Evolutionary conservation across 2,888 invertebrate genomes (phyloP).

Genomic region (Dendrolimus houi): DNA sequence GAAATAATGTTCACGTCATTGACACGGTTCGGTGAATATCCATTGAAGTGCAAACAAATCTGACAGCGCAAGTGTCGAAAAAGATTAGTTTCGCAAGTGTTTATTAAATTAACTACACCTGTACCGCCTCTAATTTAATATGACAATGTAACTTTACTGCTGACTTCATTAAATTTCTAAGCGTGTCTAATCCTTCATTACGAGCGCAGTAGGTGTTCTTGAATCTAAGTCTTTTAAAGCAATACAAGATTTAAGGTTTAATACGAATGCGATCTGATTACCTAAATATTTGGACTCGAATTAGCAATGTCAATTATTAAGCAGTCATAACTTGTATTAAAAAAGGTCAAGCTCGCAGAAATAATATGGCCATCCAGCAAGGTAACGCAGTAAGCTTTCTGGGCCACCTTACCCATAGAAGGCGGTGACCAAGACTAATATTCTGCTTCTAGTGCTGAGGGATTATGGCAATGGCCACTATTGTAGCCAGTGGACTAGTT

Average conservation of each 20-base stretch:
- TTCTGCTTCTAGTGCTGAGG: too few relatives aligned
- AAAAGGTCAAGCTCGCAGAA: too few relatives aligned
- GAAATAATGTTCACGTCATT: slow-evolving; percentile 10
- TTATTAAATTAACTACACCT: slow-evolving; percentile 26
- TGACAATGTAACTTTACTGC: not conserved
- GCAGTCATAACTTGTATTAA: too few relatives aligned
- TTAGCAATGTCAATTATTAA: too few relatives aligned
- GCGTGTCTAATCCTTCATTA: slow-evolving; percentile 1
- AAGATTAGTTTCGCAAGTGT: slow-evolving; percentile 38
- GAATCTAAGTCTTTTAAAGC: not conserved
- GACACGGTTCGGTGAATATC: slow-evolving; percentile 3
- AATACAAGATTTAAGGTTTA: not conserved
- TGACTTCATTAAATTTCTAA: not conserved
- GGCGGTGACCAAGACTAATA: too few relatives aligned
- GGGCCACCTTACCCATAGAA: too few relatives aligned
- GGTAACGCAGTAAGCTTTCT: too few relatives aligned
- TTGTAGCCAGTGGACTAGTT: too few relatives aligned
- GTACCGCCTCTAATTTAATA: slow-evolving; percentile 6
- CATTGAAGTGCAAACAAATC: slow-evolving; percentile 20
- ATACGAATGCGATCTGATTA: not conserved
- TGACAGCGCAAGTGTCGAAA: slow-evolving; percentile 28
- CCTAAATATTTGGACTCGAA: not conserved
- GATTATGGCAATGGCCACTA: too few relatives aligned
- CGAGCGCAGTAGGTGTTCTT: not conserved
- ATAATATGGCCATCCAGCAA: too few relatives aligned